phyloP scores from a whole-genome alignment of 2,888 invertebrate genomes.

The Ceramica pisi region DNA sequence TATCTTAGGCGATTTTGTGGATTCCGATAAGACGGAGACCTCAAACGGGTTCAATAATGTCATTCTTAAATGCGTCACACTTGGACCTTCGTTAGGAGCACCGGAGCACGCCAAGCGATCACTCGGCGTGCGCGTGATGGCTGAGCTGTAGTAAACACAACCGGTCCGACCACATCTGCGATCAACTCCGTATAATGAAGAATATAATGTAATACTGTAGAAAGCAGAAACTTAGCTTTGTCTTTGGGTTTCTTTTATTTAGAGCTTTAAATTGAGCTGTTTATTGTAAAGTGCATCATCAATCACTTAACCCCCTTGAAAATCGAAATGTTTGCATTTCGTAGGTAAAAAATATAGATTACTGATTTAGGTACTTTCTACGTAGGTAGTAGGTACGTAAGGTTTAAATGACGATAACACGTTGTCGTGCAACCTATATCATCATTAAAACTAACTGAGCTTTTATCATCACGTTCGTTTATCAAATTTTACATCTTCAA shows the following conservation, averaged over 20 bases:
- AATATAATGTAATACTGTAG: constrained; percentile 43
- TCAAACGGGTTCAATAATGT: constrained; percentile 48
- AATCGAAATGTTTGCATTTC: no score
- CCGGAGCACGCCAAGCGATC: constrained; percentile 24
- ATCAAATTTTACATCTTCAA: background rate
- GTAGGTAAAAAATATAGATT: no score
- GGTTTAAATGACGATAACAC: no score
- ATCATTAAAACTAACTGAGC: background rate
- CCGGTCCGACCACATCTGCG: constrained; percentile 60
- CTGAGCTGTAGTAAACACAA: constrained; percentile 53
- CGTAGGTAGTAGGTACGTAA: no score
- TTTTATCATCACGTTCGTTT: background rate
- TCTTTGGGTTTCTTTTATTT: background rate
- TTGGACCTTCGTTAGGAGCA: constrained; percentile 50
- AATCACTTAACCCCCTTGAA: background rate
- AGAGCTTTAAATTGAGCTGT: background rate
- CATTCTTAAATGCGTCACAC: constrained; percentile 27
- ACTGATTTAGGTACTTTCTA: no score
- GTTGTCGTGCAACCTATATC: no score
- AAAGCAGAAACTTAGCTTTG: constrained; percentile 45
- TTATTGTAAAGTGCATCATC: background rate
- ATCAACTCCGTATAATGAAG: constrained; percentile 46
- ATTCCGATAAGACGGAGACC: background rate
- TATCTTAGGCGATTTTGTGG: constrained; percentile 8
- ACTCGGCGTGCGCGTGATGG: constrained; percentile 67